Conservation (phyloP, 2,113 vertebrate genomes). For the Dermatemys mawii region DNA sequence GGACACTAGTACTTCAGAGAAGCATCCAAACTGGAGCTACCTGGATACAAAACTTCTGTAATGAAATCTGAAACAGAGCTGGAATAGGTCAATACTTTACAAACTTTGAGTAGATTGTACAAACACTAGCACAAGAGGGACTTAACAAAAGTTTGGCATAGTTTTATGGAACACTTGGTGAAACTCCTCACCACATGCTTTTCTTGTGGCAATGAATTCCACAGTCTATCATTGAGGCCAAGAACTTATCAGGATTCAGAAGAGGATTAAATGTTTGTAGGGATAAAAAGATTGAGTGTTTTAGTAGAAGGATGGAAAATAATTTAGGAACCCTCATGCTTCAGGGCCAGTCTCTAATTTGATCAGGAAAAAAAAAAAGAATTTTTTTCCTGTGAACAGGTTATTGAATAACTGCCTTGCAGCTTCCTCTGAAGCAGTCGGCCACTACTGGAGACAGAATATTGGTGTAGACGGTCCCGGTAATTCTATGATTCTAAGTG, state of each 20-base stretch:
- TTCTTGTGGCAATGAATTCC: not conserved
- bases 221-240: not conserved
- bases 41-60: not conserved
- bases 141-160: not conserved
- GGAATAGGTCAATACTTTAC: not conserved
- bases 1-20: slow-evolving; percentile 13
- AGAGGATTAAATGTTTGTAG: not conserved
- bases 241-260: not conserved
- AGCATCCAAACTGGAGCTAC: not conserved
- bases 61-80: not conserved
- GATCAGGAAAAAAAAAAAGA: not conserved
- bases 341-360: not conserved
- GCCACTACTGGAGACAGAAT: fast-evolving
- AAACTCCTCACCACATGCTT: not conserved
- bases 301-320: not conserved
- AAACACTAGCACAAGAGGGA: not conserved
- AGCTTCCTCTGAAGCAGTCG: fast-evolving
- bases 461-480: not conserved
- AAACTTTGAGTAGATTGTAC: not conserved
- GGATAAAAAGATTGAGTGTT: not conserved
- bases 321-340: not conserved
- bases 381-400: fast-evolving
- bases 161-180: not conserved
- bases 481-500: not conserved
- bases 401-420: not conserved